Percentiles rank a stretch among this genome's conserved stretches.
phyloP scores from a whole-genome alignment of 2,113 vertebrate genomes.

The Ammodytes marinus region DNA sequence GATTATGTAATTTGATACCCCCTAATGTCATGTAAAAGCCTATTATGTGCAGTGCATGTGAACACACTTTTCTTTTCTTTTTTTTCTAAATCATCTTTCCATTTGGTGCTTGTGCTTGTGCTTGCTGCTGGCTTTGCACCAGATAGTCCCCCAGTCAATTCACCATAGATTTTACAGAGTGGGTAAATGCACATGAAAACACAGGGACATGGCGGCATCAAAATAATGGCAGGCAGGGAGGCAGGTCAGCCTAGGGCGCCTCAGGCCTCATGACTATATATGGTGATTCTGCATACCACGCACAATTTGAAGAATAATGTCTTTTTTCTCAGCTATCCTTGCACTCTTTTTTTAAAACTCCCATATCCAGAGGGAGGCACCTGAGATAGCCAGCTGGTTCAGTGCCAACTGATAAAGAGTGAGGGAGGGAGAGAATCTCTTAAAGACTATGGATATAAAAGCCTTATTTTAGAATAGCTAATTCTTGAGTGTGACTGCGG shows the following conservation, averaged over 20 bases:
- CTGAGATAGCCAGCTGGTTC: conserved; percentile 50
- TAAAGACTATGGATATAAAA: neutral
- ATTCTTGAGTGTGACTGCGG: neutral
- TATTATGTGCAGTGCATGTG: neutral
- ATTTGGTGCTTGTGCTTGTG: neutral
- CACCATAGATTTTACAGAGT: neutral
- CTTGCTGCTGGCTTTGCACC: neutral
- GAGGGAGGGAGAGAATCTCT: conserved; percentile 7
- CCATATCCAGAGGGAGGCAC: conserved; percentile 32
- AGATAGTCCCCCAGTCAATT: neutral
- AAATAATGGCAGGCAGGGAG: conserved; percentile 21
- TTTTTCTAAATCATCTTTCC: neutral
- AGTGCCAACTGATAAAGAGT: conserved; percentile 58
- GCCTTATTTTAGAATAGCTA: conserved; percentile 4
- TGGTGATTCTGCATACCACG: conserved; percentile 50
- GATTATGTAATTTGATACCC: neutral
- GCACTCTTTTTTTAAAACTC: conserved; percentile 17
- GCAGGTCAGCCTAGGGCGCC: conserved; percentile 23
- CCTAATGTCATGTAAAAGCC: neutral
- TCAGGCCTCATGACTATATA: conserved; percentile 63
- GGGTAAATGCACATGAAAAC: conserved; percentile 9
- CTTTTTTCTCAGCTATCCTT: conserved; percentile 37
- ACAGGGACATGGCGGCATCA: conserved; percentile 7
- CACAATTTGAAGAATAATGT: conserved; percentile 52
- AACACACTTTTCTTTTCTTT: neutral